phyloP scores from a whole-genome alignment of 2,113 vertebrate species.

The Fukomys damarensis region DNA sequence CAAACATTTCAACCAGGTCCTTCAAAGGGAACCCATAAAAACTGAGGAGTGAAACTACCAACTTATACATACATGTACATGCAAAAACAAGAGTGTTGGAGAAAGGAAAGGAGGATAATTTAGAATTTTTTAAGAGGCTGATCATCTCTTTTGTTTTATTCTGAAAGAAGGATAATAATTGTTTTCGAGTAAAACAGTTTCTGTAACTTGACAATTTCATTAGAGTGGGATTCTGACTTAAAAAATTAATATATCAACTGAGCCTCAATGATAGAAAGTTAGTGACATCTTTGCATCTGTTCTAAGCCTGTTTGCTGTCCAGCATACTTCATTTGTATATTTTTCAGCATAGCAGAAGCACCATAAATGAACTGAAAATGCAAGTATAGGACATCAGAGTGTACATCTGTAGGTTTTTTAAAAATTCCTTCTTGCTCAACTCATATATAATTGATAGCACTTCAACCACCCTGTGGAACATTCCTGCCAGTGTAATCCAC shows the following conservation, averaged over 20 bases:
- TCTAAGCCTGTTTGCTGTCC: not conserved
- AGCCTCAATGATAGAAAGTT: not conserved
- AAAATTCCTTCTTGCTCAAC: not conserved
- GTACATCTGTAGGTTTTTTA: not conserved
- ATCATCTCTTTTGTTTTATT: constrained; percentile 13
- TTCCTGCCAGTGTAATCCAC: not conserved
- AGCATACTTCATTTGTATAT: not conserved
- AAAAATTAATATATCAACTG: not conserved
- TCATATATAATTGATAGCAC: not conserved
- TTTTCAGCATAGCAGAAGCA: not conserved
- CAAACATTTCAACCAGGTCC: not conserved
- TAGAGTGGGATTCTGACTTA: constrained; percentile 35
- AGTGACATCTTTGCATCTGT: not conserved
- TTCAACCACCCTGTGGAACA: constrained; percentile 6
- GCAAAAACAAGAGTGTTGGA: not conserved
- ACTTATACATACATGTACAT: not conserved
- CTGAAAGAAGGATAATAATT: not conserved
- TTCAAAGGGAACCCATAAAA: constrained; percentile 46
- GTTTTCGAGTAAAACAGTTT: not conserved
- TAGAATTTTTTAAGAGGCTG: not conserved
- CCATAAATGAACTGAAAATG: constrained; percentile 11
- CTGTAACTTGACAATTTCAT: not conserved
- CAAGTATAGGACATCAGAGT: not conserved
- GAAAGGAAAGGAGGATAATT: not conserved
- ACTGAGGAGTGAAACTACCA: not conserved